These are phyloP conservation scores for Albula goreensis DNA, from an alignment of 2,113 vertebrate species.

Conservation along the genomic window DNA sequence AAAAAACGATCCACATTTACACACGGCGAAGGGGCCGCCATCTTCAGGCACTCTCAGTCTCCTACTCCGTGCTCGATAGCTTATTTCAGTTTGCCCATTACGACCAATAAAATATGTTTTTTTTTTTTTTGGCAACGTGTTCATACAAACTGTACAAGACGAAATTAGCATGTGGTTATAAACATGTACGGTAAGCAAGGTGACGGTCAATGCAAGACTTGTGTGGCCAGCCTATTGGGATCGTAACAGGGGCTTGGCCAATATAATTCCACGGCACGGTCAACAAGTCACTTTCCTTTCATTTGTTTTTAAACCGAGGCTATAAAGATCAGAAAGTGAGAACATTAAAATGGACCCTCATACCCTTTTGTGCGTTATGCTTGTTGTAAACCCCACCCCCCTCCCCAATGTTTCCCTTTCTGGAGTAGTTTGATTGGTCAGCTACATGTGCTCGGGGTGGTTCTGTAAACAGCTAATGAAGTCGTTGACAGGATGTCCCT, in stretches of 20 bases:
- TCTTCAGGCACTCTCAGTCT: too few species aligned
- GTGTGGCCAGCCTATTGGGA: neutral
- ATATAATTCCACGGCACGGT: neutral
- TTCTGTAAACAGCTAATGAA: constrained; percentile 89
- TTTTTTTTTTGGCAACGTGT: neutral
- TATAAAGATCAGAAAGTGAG: neutral
- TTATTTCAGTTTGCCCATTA: neutral
- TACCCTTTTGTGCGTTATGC: neutral
- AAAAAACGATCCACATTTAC: too few species aligned
- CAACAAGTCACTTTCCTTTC: neutral
- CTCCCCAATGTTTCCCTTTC: neutral
- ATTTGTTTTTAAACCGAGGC: neutral
- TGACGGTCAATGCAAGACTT: neutral
- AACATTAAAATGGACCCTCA: neutral
- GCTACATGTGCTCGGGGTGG: constrained; percentile 87
- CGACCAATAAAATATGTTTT: neutral
- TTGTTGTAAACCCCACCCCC: neutral
- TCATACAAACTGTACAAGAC: neutral
- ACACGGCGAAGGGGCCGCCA: too few species aligned
- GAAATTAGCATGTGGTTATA: neutral
- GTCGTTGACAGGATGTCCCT: constrained; percentile 79
- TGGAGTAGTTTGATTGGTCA: constrained; percentile 16
- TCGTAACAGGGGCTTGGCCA: too few species aligned
- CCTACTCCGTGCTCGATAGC: too few species aligned
- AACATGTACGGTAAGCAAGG: neutral